phyloP scores from a whole-genome alignment of 2,113 vertebrate species.

The Gymnarchus niloticus region DNA sequence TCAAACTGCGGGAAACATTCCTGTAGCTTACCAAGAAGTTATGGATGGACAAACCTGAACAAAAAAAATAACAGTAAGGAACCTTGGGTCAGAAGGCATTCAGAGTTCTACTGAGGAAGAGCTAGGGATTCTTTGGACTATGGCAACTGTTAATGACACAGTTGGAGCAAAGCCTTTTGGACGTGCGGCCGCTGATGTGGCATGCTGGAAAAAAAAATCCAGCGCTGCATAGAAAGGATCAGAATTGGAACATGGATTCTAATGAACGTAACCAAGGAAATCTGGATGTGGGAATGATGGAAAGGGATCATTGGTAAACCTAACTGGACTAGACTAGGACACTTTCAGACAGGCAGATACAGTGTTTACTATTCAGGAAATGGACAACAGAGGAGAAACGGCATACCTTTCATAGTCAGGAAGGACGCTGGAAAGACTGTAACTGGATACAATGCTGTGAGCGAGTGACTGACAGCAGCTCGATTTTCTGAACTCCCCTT shows the following conservation, averaged over 20 bases:
- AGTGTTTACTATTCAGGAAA: neutral
- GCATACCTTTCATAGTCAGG: neutral
- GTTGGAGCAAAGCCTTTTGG: neutral
- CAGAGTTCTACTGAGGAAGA: neutral
- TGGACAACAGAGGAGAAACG: neutral
- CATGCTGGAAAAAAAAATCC: neutral
- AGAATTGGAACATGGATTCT: neutral
- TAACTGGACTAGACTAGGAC: neutral
- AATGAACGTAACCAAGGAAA: neutral
- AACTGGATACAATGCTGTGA: neutral
- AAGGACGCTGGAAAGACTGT: neutral
- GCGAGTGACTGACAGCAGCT: neutral
- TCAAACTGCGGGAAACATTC: neutral
- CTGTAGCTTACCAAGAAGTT: neutral
- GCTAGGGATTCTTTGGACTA: neutral
- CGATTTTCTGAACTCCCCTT: neutral
- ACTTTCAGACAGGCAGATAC: neutral
- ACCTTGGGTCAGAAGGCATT: neutral
- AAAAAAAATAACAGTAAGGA: neutral
- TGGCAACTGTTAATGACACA: neutral
- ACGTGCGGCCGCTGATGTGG: neutral
- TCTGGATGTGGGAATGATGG: neutral
- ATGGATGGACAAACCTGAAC: neutral
- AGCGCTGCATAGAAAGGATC: neutral
- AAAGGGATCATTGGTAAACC: neutral